Conservation (phyloP, 2,888 invertebrate genomes). For the Holacanthella duospinosa region DNA sequence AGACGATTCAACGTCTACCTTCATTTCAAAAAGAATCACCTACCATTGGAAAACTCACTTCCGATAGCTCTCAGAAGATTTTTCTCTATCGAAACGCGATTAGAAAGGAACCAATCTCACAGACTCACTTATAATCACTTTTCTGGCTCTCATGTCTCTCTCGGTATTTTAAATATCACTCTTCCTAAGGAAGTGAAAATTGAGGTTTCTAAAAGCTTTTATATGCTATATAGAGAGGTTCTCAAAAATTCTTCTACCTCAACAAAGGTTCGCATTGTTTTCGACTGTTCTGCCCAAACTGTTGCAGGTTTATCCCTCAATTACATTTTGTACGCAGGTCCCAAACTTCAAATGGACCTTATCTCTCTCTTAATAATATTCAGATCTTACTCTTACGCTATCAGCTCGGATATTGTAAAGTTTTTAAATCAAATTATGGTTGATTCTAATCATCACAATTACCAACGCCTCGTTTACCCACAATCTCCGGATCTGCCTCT, state of each 20-base stretch:
- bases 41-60: too few relatives aligned
- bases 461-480: not conserved
- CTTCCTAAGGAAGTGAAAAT: not conserved
- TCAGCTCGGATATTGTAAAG: not conserved
- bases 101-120: too few relatives aligned
- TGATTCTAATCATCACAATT: not conserved
- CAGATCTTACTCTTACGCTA: not conserved
- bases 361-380: not conserved
- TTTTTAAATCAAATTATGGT: not conserved
- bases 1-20: too few relatives aligned
- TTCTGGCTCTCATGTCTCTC: too few relatives aligned
- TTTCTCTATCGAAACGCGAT: too few relatives aligned
- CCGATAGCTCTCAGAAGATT: too few relatives aligned
- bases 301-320: not conserved
- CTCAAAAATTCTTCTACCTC: not conserved
- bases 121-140: too few relatives aligned
- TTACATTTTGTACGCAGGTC: not conserved
- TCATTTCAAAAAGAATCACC: too few relatives aligned
- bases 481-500: not conserved
- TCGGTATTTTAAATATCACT: not conserved
- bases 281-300: too few relatives aligned
- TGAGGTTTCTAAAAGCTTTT: not conserved
- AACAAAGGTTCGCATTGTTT: conserved; percentile 1
- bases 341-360: conserved; percentile 3
- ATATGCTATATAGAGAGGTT: not conserved